Base-by-base conservation (phyloP, 2,797 vertebrate genomes). In the Coregonus suidteri region DNA sequence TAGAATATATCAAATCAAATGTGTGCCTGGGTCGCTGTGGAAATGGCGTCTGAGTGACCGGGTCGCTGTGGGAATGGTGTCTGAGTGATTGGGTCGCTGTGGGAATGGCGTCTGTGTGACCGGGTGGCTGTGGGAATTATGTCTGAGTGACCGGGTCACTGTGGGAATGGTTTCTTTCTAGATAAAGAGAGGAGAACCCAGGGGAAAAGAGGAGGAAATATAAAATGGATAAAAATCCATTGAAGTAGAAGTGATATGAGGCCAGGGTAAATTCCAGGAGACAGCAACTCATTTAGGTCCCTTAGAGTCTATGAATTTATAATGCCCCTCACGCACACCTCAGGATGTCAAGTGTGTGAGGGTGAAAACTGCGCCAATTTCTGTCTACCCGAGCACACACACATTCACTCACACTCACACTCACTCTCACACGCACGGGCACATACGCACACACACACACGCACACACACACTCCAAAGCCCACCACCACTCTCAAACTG, bases 271-370 rank as follows among this genome's bases (percentile, higher is more conserved):
- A 92, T 89, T 91, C 91, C 25, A 25, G 25, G 25, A 25, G 25
- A 25, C 82, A 70, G 81, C 75, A 85, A 84, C 88, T 91, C 84
- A 34, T 89, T 90, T 90, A 88, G 80, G 81, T 81, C 88, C 82
- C 89, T 83, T 1, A 54, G 82, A 88, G 86, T 82, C 82, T 67
- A 89, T 92, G 87, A 91, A 93, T 93, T 91, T 85, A 85, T 88
- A 89, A 92, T 89, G 82, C 66, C 73, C 75, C 81, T 84, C 83
- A 81, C 65, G 35, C 51, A 15, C 71, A 80, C 81, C 76, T 85
- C 81, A 11, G 78, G 77, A 80, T 82, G 83, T 89, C 82, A 84
- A 82, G 81, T 83, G 80, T 69, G 59, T 70, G 82, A 82, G 79
- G 66, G 65, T 77, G 6, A 82, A 74, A 89, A 86, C 88, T 74